Percentiles rank a stretch among this genome's conserved stretches.
Conservation (phyloP, 2,797 vertebrate genomes). For the Periparus ater region DNA sequence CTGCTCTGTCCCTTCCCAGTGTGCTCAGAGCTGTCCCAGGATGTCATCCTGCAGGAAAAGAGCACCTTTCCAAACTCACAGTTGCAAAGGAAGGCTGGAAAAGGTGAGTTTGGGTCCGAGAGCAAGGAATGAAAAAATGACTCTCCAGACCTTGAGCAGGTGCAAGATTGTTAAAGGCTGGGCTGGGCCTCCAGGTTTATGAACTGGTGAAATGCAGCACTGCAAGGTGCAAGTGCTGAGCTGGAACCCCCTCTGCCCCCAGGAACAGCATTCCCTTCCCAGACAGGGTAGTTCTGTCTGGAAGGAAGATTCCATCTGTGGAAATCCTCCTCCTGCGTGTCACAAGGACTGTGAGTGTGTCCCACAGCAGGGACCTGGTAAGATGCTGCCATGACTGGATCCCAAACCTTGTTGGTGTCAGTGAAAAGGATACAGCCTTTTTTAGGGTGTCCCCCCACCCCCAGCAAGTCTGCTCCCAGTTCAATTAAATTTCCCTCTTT, state of each 20-base stretch:
- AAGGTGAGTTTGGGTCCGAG: background rate
- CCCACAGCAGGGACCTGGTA: background rate
- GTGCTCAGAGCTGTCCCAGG: background rate
- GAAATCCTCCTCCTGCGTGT: background rate
- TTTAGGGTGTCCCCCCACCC: rapidly evolving
- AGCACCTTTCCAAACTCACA: background rate
- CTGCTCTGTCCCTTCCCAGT: background rate
- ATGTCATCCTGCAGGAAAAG: background rate
- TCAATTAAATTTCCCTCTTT: background rate
- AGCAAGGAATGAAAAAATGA: background rate
- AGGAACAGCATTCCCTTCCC: background rate
- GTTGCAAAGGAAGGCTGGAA: background rate
- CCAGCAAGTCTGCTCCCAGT: background rate
- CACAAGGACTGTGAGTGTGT: background rate
- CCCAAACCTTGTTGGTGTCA: background rate
- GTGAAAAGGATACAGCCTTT: background rate
- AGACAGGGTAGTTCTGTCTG: background rate
- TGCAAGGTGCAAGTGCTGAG: background rate
- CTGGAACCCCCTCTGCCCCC: background rate
- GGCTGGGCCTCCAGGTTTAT: background rate
- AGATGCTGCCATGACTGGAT: background rate
- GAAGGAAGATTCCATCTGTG: background rate
- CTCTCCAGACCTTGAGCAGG: background rate
- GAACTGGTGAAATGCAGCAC: background rate
- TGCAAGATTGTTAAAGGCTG: background rate